These are phyloP conservation scores for Muntiacus reevesi DNA, from an alignment of 2,113 vertebrate genomes.

Conservation along the genomic window DNA sequence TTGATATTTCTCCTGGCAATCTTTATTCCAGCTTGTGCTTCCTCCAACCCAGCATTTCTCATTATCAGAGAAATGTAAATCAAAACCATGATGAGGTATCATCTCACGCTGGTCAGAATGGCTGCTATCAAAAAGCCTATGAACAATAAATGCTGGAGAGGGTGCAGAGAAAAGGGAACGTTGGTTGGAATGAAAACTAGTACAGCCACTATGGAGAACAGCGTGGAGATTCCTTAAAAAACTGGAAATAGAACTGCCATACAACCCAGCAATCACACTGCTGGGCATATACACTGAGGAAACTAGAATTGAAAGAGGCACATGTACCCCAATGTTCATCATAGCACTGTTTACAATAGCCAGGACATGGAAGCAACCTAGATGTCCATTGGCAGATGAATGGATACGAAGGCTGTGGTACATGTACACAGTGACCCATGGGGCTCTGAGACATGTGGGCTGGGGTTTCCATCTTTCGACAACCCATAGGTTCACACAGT, in stretches of 20 bases:
- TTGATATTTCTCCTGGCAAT: not conserved
- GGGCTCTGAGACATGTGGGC: not conserved
- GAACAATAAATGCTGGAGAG: not conserved
- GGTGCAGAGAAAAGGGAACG: not conserved
- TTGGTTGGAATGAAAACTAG: not conserved
- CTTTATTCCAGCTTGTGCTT: not conserved
- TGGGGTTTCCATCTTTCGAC: not conserved
- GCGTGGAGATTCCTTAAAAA: not conserved
- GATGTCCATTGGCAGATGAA: not conserved
- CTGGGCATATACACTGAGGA: not conserved
- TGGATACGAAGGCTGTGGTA: not conserved
- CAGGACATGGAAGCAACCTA: not conserved
- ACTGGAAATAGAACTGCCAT: not conserved
- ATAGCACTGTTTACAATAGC: not conserved
- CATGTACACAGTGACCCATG: not conserved
- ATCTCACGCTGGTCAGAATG: not conserved
- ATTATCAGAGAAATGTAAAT: not conserved
- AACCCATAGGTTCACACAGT: not conserved
- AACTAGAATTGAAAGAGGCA: not conserved
- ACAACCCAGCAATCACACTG: not conserved
- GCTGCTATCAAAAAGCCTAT: not conserved
- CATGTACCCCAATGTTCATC: accelerated
- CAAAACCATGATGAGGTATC: not conserved
- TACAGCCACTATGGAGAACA: not conserved
- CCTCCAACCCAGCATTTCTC: not conserved